phyloP scores from a whole-genome alignment of 2,888 invertebrate species.

The Dromius quadrimaculatus region DNA sequence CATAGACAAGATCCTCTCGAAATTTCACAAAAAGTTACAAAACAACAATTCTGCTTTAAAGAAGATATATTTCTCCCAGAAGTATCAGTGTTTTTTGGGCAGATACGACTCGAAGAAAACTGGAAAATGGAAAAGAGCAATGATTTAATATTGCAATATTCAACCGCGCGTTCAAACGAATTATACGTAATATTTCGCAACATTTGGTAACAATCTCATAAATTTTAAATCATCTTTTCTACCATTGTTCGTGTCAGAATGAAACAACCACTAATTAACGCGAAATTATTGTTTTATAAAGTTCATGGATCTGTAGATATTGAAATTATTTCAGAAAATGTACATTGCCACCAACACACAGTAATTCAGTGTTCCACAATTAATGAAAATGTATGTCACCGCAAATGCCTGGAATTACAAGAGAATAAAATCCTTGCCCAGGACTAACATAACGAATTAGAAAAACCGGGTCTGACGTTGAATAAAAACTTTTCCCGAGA shows the following conservation, averaged over 20 bases:
- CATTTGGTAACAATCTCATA: slow-evolving; percentile 31
- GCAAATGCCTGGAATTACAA: background rate
- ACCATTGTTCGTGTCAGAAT: too few relatives aligned
- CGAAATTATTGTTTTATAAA: too few relatives aligned
- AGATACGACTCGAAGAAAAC: slow-evolving; percentile 20
- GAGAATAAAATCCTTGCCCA: slow-evolving; percentile 1
- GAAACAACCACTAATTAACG: too few relatives aligned
- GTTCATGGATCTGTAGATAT: too few relatives aligned
- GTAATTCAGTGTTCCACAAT: background rate
- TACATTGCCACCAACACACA: too few relatives aligned
- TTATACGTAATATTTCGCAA: slow-evolving; percentile 35
- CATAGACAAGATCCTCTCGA: slow-evolving; percentile 32
- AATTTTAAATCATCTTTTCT: slow-evolving; percentile 23
- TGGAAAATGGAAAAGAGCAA: slow-evolving; percentile 33
- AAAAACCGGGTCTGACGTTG: background rate
- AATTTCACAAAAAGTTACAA: slow-evolving; percentile 42
- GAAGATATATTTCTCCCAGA: slow-evolving; percentile 46
- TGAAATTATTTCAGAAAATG: slow-evolving; percentile 7
- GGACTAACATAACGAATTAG: slow-evolving; percentile 25
- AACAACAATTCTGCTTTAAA: slow-evolving; percentile 44
- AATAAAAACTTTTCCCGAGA: slow-evolving; percentile 22
- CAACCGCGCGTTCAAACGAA: slow-evolving; percentile 27
- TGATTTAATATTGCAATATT: slow-evolving; percentile 42
- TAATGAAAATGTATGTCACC: background rate
- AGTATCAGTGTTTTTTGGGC: slow-evolving; percentile 41